Evolutionary conservation across 2,888 invertebrate species (phyloP).

Genomic region (Physocephala rufipes): DNA sequence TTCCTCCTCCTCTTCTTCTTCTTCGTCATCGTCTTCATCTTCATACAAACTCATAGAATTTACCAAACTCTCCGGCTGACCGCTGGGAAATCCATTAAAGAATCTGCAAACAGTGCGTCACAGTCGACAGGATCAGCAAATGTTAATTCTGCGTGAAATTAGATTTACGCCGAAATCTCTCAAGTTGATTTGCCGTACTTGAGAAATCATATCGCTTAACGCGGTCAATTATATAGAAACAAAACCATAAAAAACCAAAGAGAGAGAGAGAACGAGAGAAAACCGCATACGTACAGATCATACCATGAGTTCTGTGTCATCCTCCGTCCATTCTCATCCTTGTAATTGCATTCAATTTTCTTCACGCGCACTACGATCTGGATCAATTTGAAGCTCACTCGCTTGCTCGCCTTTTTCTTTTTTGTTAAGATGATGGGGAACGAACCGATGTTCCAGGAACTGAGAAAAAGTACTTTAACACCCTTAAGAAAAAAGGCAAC

Average conservation of each 20-base stretch:
- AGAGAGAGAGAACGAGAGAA: too few species aligned
- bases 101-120: constrained; percentile 48
- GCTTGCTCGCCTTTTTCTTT: too few species aligned
- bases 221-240: constrained; percentile 34
- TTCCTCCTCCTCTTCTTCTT: too few species aligned
- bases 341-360: too few species aligned
- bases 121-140: constrained; percentile 50
- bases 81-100: constrained; percentile 46
- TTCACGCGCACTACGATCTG: neutral
- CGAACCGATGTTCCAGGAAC: constrained; percentile 18
- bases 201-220: constrained; percentile 35
- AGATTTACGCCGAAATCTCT: constrained; percentile 57
- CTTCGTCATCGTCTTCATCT: too few species aligned
- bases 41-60: too few species aligned
- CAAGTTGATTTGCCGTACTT: constrained; percentile 41
- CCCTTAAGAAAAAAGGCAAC: constrained; percentile 45
- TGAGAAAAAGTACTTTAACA: constrained; percentile 55
- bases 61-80: neutral
- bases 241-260: too few species aligned
- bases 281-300: neutral
- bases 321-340: neutral
- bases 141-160: constrained; percentile 66
- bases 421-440: constrained; percentile 9
- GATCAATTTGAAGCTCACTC: constrained; percentile 20
- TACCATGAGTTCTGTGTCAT: neutral